A percentile compares a stretch with the other conserved stretches of the same genome.
phyloP scores from a whole-genome alignment of 2,888 invertebrate species.

The Cryptocephalus moraei region DNA sequence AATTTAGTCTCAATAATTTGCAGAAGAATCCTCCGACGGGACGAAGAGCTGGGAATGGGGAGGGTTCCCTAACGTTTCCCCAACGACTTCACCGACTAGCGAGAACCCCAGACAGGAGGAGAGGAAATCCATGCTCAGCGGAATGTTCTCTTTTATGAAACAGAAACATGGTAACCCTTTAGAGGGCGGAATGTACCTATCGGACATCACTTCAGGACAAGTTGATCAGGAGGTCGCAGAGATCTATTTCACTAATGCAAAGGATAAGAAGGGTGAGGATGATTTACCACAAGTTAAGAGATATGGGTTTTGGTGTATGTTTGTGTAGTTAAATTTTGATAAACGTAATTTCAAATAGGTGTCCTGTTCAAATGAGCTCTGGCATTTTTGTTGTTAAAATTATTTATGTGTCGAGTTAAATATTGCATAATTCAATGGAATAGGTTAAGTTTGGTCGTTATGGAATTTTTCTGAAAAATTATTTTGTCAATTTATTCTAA shows the following conservation, averaged over 20 bases:
- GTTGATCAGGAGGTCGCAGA: slow-evolving; percentile 89
- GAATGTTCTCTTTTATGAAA: slow-evolving; percentile 90
- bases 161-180: slow-evolving; percentile 42
- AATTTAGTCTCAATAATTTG: no score
- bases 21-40: slow-evolving; percentile 26
- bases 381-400: no score
- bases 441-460: no score
- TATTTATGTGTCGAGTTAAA: no score
- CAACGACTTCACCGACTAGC: slow-evolving; percentile 23
- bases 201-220: slow-evolving; percentile 79
- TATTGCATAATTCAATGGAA: no score
- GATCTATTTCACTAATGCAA: slow-evolving; percentile 62
- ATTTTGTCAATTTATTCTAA: no score
- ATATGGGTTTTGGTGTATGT: neutral
- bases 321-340: neutral
- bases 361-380: slow-evolving; percentile 1
- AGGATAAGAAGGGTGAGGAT: slow-evolving; percentile 25
- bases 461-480: no score
- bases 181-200: slow-evolving; percentile 77
- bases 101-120: slow-evolving; percentile 24
- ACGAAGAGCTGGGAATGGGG: slow-evolving; percentile 84
- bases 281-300: slow-evolving; percentile 4
- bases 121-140: slow-evolving; percentile 66
- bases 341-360: neutral
- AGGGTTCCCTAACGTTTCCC: slow-evolving; percentile 54